Percentiles rank a stretch among this genome's conserved stretches.
phyloP scores from a whole-genome alignment of 2,888 invertebrate genomes.

The Tachina grossa region DNA sequence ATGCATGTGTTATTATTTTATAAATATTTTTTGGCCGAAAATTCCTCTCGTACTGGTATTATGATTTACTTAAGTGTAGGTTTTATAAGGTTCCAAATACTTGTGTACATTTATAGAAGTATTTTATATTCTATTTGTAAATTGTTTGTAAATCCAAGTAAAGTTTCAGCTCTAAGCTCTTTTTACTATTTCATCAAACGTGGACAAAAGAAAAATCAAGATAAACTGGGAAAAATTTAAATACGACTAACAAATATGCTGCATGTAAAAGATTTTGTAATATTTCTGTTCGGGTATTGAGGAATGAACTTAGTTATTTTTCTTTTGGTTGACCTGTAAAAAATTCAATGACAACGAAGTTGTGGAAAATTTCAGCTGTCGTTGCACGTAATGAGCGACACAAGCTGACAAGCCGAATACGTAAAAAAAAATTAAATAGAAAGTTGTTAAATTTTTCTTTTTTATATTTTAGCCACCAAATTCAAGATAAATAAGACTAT shows the following conservation, averaged over 20 bases:
- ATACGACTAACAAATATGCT: background rate
- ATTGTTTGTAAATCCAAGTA: constrained; percentile 67
- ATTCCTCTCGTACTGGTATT: constrained; percentile 1
- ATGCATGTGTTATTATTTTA: background rate
- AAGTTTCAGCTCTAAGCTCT: constrained; percentile 51
- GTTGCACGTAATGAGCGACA: constrained; percentile 18
- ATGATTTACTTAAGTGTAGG: constrained; percentile 33
- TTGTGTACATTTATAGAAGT: constrained; percentile 2
- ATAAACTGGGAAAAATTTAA: background rate
- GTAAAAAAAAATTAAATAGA: background rate
- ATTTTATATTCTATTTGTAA: constrained; percentile 62
- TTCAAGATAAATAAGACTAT: too few species aligned
- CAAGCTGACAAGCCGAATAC: constrained; percentile 19
- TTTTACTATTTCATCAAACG: background rate
- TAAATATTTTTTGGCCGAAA: constrained; percentile 24
- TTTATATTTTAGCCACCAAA: too few species aligned
- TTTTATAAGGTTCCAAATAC: constrained; percentile 32
- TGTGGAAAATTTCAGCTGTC: background rate
- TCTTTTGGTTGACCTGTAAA: constrained; percentile 35
- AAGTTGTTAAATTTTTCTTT: too few species aligned
- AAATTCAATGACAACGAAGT: constrained; percentile 29
- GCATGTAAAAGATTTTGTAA: background rate
- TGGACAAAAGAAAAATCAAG: background rate
- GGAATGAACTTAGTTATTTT: background rate
- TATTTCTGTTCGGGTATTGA: background rate